phyloP scores from a whole-genome alignment of 2,888 invertebrate species.

The Copidosoma aretas region DNA sequence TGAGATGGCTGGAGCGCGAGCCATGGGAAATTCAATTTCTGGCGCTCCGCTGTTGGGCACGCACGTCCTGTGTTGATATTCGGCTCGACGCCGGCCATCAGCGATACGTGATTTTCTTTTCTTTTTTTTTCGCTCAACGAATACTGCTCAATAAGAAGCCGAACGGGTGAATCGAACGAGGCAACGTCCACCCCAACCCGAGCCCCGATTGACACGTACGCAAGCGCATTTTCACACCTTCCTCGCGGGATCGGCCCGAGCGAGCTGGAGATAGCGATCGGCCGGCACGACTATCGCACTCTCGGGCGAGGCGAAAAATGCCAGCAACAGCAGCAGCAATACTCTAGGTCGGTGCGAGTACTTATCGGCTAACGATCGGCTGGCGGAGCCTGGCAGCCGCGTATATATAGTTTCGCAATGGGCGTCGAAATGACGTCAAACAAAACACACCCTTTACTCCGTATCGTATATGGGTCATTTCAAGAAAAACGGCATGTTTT shows the following conservation, averaged over 20 bases:
- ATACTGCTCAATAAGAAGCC: too few relatives aligned
- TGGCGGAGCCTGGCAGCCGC: too few relatives aligned
- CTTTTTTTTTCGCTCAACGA: too few relatives aligned
- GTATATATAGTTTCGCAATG: constrained; percentile 33
- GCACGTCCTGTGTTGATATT: too few relatives aligned
- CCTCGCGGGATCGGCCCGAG: neutral
- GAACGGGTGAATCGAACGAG: too few relatives aligned
- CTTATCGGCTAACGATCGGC: constrained; percentile 4
- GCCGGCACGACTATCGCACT: constrained; percentile 13
- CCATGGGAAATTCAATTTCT: neutral
- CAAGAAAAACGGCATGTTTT: too few relatives aligned
- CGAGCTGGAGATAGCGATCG: constrained; percentile 14
- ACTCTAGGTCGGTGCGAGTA: too few relatives aligned
- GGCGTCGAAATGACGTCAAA: constrained; percentile 11
- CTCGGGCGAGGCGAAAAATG: constrained; percentile 16
- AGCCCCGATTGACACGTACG: too few relatives aligned
- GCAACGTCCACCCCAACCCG: too few relatives aligned
- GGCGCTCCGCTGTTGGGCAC: neutral
- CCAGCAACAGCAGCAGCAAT: neutral
- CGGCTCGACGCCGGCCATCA: too few relatives aligned
- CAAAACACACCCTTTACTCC: constrained; percentile 27
- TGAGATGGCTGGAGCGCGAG: neutral
- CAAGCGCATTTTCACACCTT: neutral
- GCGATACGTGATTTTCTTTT: too few relatives aligned
- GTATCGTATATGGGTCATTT: too few relatives aligned